Conservation (phyloP, 2,888 invertebrate species). For the Linnaemya tessellans region DNA sequence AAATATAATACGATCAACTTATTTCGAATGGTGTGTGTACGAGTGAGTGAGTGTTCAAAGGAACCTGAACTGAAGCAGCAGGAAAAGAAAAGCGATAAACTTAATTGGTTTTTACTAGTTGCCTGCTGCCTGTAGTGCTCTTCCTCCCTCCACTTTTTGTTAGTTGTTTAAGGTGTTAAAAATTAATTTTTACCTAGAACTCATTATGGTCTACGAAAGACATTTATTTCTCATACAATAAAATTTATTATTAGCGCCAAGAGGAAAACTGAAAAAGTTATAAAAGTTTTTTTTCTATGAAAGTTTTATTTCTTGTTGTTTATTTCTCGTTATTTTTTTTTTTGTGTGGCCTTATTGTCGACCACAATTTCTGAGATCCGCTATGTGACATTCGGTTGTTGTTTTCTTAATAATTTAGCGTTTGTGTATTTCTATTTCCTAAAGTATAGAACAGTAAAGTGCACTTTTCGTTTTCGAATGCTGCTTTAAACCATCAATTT, state of each 20-base stretch:
- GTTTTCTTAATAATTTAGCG: background rate
- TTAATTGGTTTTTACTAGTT: slow-evolving; percentile 29
- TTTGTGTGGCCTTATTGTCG: background rate
- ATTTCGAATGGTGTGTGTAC: slow-evolving; percentile 1
- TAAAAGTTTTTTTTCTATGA: background rate
- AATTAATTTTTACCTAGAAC: slow-evolving; percentile 16
- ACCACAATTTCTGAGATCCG: background rate
- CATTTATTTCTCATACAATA: slow-evolving; percentile 26
- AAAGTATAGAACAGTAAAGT: too few species aligned
- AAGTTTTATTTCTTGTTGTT: background rate
- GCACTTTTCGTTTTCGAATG: too few species aligned
- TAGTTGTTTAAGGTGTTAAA: slow-evolving; percentile 4
- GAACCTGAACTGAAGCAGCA: background rate
- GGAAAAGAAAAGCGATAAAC: background rate
- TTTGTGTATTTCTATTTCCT: too few species aligned
- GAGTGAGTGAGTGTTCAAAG: background rate
- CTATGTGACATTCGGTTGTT: background rate
- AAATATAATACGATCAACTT: slow-evolving; percentile 31
- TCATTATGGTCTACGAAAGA: slow-evolving; percentile 27
- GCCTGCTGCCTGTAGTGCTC: background rate
- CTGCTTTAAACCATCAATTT: too few species aligned
- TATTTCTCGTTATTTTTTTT: background rate
- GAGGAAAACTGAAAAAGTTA: slow-evolving; percentile 65
- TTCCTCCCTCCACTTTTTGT: background rate
- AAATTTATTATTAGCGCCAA: background rate